phyloP scores from a whole-genome alignment of 2,113 vertebrate species.

The Aegithalos caudatus region DNA sequence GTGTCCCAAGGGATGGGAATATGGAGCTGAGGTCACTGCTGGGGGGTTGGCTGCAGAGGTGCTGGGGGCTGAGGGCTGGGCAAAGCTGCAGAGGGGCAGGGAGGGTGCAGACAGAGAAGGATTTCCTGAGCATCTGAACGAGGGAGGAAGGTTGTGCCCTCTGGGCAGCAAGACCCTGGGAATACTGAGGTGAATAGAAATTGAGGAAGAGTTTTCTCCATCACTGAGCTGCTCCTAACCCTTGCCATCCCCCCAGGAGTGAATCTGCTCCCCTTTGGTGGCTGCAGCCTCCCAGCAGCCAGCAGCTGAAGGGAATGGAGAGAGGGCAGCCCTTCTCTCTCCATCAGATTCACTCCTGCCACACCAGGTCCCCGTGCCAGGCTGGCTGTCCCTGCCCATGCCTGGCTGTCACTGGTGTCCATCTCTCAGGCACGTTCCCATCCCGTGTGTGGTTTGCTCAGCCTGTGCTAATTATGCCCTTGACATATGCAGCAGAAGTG shows the following conservation, averaged over 20 bases:
- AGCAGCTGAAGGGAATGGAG: neutral
- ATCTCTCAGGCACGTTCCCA: neutral
- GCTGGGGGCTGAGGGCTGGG: neutral
- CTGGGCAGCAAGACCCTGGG: neutral
- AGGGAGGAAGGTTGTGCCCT: neutral
- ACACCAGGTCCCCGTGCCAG: fast-evolving
- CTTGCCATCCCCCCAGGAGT: neutral
- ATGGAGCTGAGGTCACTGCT: fast-evolving
- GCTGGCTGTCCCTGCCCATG: neutral
- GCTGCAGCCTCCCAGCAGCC: neutral
- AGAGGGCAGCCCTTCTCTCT: neutral
- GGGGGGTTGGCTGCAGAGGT: neutral
- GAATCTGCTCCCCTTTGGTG: neutral
- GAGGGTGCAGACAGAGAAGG: neutral
- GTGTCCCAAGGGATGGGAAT: neutral
- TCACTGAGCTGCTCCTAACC: neutral
- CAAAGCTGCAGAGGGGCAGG: neutral
- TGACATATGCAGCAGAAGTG: conserved; percentile 57
- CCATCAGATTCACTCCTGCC: neutral
- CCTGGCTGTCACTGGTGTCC: neutral
- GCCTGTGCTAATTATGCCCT: conserved; percentile 69
- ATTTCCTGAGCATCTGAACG: neutral
- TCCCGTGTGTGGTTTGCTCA: conserved; percentile 44
- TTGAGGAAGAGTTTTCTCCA: neutral
- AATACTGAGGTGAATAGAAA: neutral